Evolutionary conservation across 1,140 invertebrate species (phyloP), one percentile per base, ranked within the genome.

Genomic region (Phocides pigmalion): DNA sequence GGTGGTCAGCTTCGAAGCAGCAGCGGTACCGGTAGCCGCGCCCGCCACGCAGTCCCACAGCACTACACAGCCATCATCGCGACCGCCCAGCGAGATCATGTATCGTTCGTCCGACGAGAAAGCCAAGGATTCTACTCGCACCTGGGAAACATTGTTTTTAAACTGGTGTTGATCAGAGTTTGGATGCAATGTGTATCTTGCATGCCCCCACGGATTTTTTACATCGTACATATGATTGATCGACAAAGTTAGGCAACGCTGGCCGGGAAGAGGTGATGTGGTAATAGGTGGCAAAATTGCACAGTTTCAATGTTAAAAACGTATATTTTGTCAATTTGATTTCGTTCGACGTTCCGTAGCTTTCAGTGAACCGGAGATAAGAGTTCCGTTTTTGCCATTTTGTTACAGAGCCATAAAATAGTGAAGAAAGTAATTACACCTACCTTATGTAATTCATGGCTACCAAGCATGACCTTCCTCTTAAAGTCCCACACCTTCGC

Each of bases 401-500:
- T n/a, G n/a, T n/a, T 28, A 28, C 25, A 28, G 5, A 28, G n/a
- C n/a, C n/a, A 28, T 2, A 4, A 1, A 28, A 1, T 28, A 28
- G 25, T n/a, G n/a, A 28, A 28, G 25, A 6, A 28, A 28, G 20
- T 22, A 8, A 5, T n/a, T n/a, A n/a, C n/a, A 47, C 47, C 62
- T 14, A 95, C 95, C 93, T 97, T 98, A 84, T 99, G 98, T 8
- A 97, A 90, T 83, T 96, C 95, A 84, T 98, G 94, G 51, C 93
- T 94, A 0, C 93, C 92, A 39, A 95, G 84, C 42, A 94, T 82
- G 25, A 85, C 90, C 63, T 93, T 93, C 37, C 92, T 93, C 4
- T 94, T 92, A 77, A 95, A 98, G 79, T 98, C 94, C 97, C 97
- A 99, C 12, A 99, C 83, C 69, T 98, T 97, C 0, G 97, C 95